Conservation (phyloP, 92 coral and sea anemone species). For the Epizoanthus stellaris region DNA sequence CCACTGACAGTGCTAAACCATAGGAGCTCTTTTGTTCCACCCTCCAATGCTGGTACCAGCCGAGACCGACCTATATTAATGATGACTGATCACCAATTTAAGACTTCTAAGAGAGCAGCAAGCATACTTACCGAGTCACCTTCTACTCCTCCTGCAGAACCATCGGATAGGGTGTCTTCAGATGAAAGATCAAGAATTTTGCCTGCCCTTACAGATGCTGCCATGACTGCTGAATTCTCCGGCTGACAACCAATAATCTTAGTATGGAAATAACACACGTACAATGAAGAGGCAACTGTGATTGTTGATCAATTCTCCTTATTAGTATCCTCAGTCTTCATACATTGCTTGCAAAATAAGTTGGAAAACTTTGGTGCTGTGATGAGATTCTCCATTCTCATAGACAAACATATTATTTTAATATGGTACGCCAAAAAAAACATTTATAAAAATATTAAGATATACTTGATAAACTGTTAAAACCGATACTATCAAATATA, state of each 20-base stretch:
- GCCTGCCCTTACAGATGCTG: conserved; percentile 82
- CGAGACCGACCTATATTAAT: background rate
- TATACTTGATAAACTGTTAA: too few relatives aligned
- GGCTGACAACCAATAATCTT: conserved; percentile 97
- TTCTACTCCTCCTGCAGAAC: conserved; percentile 89
- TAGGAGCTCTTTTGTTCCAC: too few relatives aligned
- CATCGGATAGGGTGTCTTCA: conserved; percentile 84
- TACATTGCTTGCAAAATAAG: too few relatives aligned
- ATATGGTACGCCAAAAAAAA: too few relatives aligned
- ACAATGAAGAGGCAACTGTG: background rate
- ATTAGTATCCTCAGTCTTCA: background rate
- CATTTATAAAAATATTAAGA: too few relatives aligned
- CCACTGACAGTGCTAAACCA: too few relatives aligned
- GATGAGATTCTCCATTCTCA: too few relatives aligned
- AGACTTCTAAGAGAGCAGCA: background rate
- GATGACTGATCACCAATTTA: background rate
- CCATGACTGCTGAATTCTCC: conserved; percentile 81
- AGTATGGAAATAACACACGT: background rate
- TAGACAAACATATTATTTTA: too few relatives aligned
- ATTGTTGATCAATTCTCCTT: background rate
- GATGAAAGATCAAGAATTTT: conserved; percentile 75
- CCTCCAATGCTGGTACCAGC: background rate
- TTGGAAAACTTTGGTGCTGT: too few relatives aligned
- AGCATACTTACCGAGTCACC: conserved; percentile 64
- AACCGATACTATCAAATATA: too few relatives aligned